These are phyloP conservation scores for Umimayanthus kanabou DNA, from an alignment of 92 coral and sea anemone genomes.

Conservation along the genomic window DNA sequence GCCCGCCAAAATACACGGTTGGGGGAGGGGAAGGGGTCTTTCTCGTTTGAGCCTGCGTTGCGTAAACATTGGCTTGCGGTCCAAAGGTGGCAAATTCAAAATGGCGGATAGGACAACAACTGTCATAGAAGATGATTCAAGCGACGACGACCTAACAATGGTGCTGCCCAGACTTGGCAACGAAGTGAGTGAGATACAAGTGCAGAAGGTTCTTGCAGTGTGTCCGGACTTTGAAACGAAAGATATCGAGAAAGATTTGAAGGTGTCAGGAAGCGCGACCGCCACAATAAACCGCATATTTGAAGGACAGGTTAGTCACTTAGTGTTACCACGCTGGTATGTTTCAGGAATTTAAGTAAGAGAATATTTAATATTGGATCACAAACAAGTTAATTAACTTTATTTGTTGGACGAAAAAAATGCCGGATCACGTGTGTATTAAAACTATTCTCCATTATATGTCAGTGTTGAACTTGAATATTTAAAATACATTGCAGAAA, in stretches of 20 bases:
- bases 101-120: slow-evolving; percentile 25
- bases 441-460: neutral
- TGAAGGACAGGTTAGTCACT: slow-evolving; percentile 80
- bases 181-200: neutral
- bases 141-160: slow-evolving; percentile 10
- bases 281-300: slow-evolving; percentile 84
- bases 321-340: neutral
- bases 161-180: neutral
- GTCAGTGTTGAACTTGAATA: neutral
- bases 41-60: slow-evolving; percentile 2
- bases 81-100: slow-evolving; percentile 41
- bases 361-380: neutral
- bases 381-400: neutral
- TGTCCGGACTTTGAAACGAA: slow-evolving; percentile 70
- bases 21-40: no score
- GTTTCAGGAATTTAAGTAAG: neutral
- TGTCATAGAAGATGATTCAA: slow-evolving; percentile 7
- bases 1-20: no score
- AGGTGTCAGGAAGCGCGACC: slow-evolving; percentile 63
- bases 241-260: slow-evolving; percentile 71
- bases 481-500: no score
- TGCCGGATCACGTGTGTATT: neutral
- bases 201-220: slow-evolving; percentile 67
- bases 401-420: neutral
- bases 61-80: neutral